Conservation (phyloP, 2,797 vertebrate species). For the Microctenopoma steveboyesi region DNA sequence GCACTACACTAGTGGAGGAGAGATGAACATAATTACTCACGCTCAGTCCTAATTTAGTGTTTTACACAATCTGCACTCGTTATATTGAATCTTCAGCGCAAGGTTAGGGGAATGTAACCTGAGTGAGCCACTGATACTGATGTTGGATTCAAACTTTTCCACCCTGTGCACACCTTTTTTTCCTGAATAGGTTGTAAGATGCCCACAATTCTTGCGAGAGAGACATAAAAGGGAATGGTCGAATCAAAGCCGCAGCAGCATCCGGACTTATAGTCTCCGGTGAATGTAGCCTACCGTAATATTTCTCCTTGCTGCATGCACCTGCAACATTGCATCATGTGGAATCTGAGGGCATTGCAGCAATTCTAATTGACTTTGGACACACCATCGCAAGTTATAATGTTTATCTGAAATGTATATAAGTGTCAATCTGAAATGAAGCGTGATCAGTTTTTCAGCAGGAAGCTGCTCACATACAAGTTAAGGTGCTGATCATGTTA, state of each 20-base stretch:
- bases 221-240: not conserved
- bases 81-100: conserved; percentile 5
- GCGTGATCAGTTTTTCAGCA: too few relatives aligned
- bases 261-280: not conserved
- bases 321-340: conserved; percentile 4
- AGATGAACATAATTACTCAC: conserved; percentile 49
- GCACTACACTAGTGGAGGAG: conserved; percentile 26
- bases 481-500: too few relatives aligned
- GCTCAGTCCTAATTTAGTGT: conserved; percentile 38
- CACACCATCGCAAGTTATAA: not conserved
- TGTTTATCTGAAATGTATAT: not conserved
- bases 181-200: not conserved
- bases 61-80: conserved; percentile 21
- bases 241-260: conserved; percentile 3
- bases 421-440: not conserved
- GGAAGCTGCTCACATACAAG: too few relatives aligned
- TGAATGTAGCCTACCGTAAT: not conserved
- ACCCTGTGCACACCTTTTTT: not conserved
- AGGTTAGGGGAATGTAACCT: not conserved
- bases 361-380: not conserved
- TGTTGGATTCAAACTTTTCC: not conserved
- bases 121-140: not conserved
- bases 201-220: not conserved
- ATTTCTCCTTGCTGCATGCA: not conserved
- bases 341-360: not conserved